These are phyloP conservation scores for Chondrosia reniformis DNA, from an alignment of 37 sponge, comb jelly and placozoan species.

Conservation along the genomic window DNA sequence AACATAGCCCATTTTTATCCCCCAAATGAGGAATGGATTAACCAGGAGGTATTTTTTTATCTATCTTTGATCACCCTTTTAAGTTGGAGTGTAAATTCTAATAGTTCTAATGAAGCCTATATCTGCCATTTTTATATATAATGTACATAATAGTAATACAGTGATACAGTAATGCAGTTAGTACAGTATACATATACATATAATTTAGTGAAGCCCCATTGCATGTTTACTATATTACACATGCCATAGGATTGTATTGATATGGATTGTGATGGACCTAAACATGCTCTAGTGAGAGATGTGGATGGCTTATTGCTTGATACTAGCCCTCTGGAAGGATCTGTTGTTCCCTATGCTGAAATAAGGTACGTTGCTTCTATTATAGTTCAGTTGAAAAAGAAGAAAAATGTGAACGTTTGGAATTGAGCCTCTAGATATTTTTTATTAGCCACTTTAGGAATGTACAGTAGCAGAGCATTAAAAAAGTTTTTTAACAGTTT, in stretches of 20 bases:
- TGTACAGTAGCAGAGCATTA: too few relatives aligned
- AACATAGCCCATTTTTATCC: slow-evolving; percentile 59
- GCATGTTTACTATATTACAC: slow-evolving; percentile 1
- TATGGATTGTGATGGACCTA: slow-evolving; percentile 99
- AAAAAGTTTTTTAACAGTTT: too few relatives aligned
- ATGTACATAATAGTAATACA: neutral
- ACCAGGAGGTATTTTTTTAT: slow-evolving; percentile 57
- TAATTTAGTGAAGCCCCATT: too few relatives aligned
- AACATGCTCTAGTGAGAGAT: slow-evolving; percentile 84
- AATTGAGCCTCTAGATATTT: too few relatives aligned
- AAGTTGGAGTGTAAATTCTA: too few relatives aligned
- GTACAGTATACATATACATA: neutral
- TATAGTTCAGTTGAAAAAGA: too few relatives aligned
- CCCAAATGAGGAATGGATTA: slow-evolving; percentile 79
- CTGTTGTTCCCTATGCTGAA: slow-evolving; percentile 75
- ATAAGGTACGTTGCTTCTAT: slow-evolving; percentile 45
- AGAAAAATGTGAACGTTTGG: too few relatives aligned
- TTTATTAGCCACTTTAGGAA: too few relatives aligned
- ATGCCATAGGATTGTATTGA: slow-evolving; percentile 83
- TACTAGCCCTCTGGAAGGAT: slow-evolving; percentile 34
- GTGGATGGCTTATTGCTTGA: slow-evolving; percentile 76
- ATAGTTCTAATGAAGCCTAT: too few relatives aligned
- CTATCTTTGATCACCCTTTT: neutral
- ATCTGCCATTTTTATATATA: too few relatives aligned
- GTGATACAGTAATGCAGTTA: neutral